Evolutionary conservation across 2,797 vertebrate genomes (phyloP).

Genomic region (Sebastiscus tertius): DNA sequence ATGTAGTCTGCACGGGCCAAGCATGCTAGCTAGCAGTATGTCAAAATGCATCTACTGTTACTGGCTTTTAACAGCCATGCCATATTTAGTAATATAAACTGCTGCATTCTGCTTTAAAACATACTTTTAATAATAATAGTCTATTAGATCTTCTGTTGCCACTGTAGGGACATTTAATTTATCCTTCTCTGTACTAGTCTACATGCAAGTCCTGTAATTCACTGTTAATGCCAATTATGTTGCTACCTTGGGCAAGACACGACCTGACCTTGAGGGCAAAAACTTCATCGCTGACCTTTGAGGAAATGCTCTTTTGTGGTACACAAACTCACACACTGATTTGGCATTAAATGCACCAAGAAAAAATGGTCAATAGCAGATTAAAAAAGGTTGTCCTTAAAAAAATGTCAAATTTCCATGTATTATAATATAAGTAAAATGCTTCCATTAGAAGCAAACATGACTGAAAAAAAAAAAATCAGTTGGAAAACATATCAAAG

Average conservation of each 20-base stretch:
- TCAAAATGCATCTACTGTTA: not conserved
- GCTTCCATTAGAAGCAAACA: not conserved
- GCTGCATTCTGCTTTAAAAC: slow-evolving; percentile 1
- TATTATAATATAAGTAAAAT: not conserved
- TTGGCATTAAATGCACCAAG: slow-evolving; percentile 15
- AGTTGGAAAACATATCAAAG: not conserved
- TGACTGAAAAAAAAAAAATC: not conserved
- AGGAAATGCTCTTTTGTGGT: slow-evolving; percentile 33
- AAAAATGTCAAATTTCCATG: not conserved
- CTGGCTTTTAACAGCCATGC: slow-evolving; percentile 40
- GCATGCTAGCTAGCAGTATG: not conserved
- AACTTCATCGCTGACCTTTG: slow-evolving; percentile 41
- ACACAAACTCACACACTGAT: slow-evolving; percentile 17
- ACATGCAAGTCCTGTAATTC: slow-evolving; percentile 10
- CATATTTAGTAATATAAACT: slow-evolving; percentile 11
- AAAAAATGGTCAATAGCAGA: slow-evolving; percentile 2
- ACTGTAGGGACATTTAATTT: slow-evolving; percentile 18
- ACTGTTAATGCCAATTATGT: slow-evolving; percentile 30
- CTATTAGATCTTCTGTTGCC: slow-evolving; percentile 20
- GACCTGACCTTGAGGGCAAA: slow-evolving; percentile 49
- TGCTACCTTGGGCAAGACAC: slow-evolving; percentile 15
- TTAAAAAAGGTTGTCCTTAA: not conserved
- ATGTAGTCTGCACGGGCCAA: slow-evolving; percentile 3
- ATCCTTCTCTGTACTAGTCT: slow-evolving; percentile 18
- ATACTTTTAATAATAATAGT: not conserved